Conservation (phyloP, 1,140 invertebrate genomes). For the Bombus vancouverensis region DNA sequence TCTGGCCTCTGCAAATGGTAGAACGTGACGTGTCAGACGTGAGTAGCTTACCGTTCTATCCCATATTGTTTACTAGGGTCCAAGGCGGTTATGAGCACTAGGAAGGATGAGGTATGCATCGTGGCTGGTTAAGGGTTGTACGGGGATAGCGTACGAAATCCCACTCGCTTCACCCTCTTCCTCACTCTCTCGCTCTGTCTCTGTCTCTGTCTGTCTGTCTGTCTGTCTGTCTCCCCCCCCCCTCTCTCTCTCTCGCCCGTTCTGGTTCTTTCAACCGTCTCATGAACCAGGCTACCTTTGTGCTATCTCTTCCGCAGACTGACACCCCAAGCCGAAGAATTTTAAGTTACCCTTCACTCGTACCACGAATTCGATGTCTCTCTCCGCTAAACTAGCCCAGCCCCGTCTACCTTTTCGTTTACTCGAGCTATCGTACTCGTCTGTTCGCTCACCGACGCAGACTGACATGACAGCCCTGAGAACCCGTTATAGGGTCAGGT, state of each 20-base stretch:
- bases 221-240: not conserved
- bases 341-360: constrained; percentile 43
- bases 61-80: constrained; percentile 61
- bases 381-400: not conserved
- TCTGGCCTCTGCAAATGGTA: constrained; percentile 87
- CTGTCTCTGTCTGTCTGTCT: not conserved
- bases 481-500: constrained; percentile 54
- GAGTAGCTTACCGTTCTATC: constrained; percentile 53
- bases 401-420: constrained; percentile 13
- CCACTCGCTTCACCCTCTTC: not conserved
- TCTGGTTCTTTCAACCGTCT: not conserved
- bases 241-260: not conserved
- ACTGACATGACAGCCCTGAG: constrained; percentile 41
- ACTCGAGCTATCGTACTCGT: constrained; percentile 3
- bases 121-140: constrained; percentile 46
- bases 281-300: constrained; percentile 1
- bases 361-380: not conserved
- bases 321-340: constrained; percentile 23
- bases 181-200: not conserved
- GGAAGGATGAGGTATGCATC: constrained; percentile 28
- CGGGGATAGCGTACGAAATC: constrained; percentile 22
- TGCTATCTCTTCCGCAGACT: constrained; percentile 13
- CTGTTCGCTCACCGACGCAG: constrained; percentile 36
- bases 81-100: constrained; percentile 39
- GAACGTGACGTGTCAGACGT: constrained; percentile 65